phyloP scores from a whole-genome alignment of 2,888 invertebrate genomes.

The Thereva nobilitata region DNA sequence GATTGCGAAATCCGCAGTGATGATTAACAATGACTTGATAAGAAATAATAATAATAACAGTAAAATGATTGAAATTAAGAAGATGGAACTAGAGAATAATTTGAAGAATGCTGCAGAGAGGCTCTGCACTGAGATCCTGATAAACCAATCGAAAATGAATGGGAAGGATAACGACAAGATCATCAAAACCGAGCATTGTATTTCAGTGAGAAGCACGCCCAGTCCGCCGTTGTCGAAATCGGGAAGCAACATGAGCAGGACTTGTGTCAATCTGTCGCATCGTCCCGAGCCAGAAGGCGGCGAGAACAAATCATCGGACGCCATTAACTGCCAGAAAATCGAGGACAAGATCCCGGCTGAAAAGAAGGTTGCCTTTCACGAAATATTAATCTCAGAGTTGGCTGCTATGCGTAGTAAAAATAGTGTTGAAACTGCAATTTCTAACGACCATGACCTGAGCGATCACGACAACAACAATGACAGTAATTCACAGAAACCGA shows the following conservation, averaged over 20 bases:
- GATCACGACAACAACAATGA: conserved; percentile 43
- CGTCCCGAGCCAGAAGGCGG: conserved; percentile 43
- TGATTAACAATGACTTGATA: conserved; percentile 29
- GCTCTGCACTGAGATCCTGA: conserved; percentile 56
- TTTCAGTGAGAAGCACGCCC: conserved; percentile 36
- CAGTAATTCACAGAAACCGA: conserved; percentile 17
- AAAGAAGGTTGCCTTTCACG: conserved; percentile 61
- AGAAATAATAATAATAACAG: conserved; percentile 40
- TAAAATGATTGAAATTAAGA: conserved; percentile 49
- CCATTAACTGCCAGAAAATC: background rate
- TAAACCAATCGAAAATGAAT: conserved; percentile 48
- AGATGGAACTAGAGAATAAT: conserved; percentile 56
- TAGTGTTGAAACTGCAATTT: conserved; percentile 14
- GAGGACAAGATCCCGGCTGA: conserved; percentile 48
- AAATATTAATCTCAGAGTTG: conserved; percentile 71
- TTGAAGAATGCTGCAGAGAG: conserved; percentile 57
- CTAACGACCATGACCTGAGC: conserved; percentile 24
- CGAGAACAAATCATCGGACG: conserved; percentile 28
- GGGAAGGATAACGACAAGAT: background rate
- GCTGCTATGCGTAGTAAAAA: conserved; percentile 64
- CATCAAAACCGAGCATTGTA: conserved; percentile 38
- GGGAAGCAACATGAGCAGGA: conserved; percentile 8
- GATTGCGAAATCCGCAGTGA: conserved; percentile 24
- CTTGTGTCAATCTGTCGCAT: conserved; percentile 37
- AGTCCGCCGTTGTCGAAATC: conserved; percentile 23